Base-by-base conservation (phyloP, 2,113 vertebrate genomes). In the Helogale parvula region DNA sequence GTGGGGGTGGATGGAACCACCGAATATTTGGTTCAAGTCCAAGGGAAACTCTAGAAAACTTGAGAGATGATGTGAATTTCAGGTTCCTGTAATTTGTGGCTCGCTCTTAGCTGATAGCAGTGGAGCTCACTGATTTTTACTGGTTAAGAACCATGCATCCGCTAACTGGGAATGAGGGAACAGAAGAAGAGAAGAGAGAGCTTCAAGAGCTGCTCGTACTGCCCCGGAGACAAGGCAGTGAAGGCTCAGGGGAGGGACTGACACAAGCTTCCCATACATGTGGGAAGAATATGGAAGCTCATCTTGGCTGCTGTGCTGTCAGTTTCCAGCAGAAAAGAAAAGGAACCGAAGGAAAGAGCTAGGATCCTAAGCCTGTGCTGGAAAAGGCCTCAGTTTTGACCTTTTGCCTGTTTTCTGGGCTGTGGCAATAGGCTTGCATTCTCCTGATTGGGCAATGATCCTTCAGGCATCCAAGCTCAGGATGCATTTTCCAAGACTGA, bases 361-460 rank as follows among this genome's bases (percentile, higher is more conserved):
- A 33, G 29, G 41, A 47, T 47, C 12, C 10, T 82, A 69, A 85
- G 41, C 14, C 80, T 65, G 92, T 15, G 31, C 17, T 25, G 3
- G 45, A 33, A 76, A 90, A 45, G 10, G 4, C 50, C 79, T 92
- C 3, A 0, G 0, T 47, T 96, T 96, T 71, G 97, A 97, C 96
- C 97, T 98, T 98, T 97, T 96, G 97, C 93, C 95, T 97, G 90
- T 96, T 98, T 98, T 89, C 72, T 74, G 83, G 96, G 93, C 76
- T 68, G 66, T 96, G 88, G 97, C 95, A 98, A 93, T 94, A 1
- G 69, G 72, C 90, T 89, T 90, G 85, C 2, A 3, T 50, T 0
- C 0, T 95, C 7, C 84, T 83, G 72, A 97, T 72, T 95, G 83
- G 89, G 66, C 10, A 47, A 12, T 27, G 66, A 47, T 71, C 10